Evolutionary conservation across 23 tunicate genomes (phyloP), one percentile per base, ranked within the genome.

Genomic region (Phallusia fumigata): DNA sequence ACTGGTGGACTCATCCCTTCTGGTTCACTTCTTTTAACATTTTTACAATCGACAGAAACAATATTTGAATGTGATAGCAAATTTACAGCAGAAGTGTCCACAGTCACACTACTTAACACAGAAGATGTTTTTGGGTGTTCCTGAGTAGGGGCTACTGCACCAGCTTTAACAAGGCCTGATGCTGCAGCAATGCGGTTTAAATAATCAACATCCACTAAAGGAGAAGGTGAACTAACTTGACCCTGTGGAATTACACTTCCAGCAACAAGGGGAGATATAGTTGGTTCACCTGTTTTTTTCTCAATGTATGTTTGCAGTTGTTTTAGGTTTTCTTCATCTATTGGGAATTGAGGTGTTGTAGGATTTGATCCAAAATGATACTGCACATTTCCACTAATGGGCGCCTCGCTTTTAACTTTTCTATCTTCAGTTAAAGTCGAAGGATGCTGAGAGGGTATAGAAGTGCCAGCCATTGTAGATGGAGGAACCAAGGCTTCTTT

Each of bases 1-100:
- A 87, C 65, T 2, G 91, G 91, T 51, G 85, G 91, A 65, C 91
- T 87, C 91, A 87, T 87, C n/a, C 91, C 91, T 82, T 87, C 91
- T 8, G 91, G 91, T 21, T 81, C 91, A 65, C 78, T 82, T 53
- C 91, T 81, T 53, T 82, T 73, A 0, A 44, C 31, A 34, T 44
- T 34, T 5, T 74, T 79, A 45, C 47, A 3, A 3, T 58, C 69
- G 13, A 22, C 69, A 22, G 13, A 11, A 22, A 6, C 16, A 3
- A 8, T 21, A 16, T 58, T 58, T 21, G 69, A 3, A 21, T 22
- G 5, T 21, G 16, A 21, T 5, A 24, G 69, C 16, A 3, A 16
- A 58, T 21, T 13, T 6, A 24, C 5, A 58, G 26, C 28, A 21
- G 26, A 24, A 24, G 69, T 22, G 1, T 24, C 26, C 28, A 58